These are phyloP conservation scores for Eupelmus urozonus DNA, from an alignment of 2,888 invertebrate species.

Conservation along the genomic window DNA sequence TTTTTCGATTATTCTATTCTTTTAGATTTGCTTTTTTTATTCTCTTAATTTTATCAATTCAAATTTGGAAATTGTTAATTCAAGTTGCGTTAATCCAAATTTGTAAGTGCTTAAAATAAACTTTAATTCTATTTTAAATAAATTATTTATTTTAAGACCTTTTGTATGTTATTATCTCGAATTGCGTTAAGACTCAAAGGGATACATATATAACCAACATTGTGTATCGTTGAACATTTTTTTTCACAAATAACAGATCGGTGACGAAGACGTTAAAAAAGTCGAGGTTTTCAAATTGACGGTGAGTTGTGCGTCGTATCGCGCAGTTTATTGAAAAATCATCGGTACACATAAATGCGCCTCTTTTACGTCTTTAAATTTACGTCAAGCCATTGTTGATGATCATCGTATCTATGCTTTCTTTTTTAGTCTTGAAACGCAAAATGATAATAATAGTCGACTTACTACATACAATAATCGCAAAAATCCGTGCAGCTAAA, in stretches of 20 bases:
- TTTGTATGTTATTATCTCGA: slow-evolving; percentile 26
- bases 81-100: too few relatives aligned
- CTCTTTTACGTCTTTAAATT: neutral
- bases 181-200: slow-evolving; percentile 13
- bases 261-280: slow-evolving; percentile 41
- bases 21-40: slow-evolving; percentile 2
- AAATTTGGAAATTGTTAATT: too few relatives aligned
- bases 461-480: slow-evolving; percentile 18
- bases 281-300: slow-evolving; percentile 52
- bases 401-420: neutral
- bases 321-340: slow-evolving; percentile 46
- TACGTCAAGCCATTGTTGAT: neutral
- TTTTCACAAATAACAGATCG: slow-evolving; percentile 54
- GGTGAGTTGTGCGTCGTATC: slow-evolving; percentile 52
- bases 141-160: neutral
- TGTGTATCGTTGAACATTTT: slow-evolving; percentile 40
- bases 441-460: slow-evolving; percentile 30
- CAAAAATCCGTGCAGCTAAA: slow-evolving; percentile 39
- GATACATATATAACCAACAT: neutral
- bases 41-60: too few relatives aligned
- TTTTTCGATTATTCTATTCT: slow-evolving; percentile 45
- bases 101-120: too few relatives aligned
- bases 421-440: slow-evolving; percentile 6
- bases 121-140: neutral
- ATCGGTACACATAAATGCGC: slow-evolving; percentile 25